Evolutionary conservation across 2,113 vertebrate species (phyloP), one percentile per base, ranked within the genome.

Genomic region (Ailurus styani): DNA sequence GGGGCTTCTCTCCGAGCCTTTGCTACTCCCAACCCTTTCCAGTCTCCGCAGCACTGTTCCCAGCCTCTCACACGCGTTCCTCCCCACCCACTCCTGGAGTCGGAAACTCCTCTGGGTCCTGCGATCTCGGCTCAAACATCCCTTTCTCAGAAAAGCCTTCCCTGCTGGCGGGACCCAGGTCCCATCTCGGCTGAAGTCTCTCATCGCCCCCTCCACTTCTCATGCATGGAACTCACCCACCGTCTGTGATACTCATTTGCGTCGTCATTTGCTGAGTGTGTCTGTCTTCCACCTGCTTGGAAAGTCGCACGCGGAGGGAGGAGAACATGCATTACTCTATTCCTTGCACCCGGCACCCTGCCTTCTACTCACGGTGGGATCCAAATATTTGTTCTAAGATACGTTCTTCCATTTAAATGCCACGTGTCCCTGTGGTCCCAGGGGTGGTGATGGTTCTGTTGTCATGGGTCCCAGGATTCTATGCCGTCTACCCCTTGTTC

Each of bases 341-440:
- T 50, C 27, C 31, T 6, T 79, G 47, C 11, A 87, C 12, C 40
- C 73, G 21, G 25, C 11, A 29, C n/a, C 55, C 17, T 54, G 20
- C 4, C 7, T 54, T 50, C 40, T 15, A 47, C 31, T 40, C 31
- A 29, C 3, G 6, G 21, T 52, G 60, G 47, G 54, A 64, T 47
- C 60, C n/a, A 54, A 75, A 40, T 83, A 57, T 60, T 45, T 95
- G 20, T 91, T 86, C 70, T 75, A 78, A n/a, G 40, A 72, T 45
- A 34, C 11, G 14, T 29, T 40, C 90, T 77, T 85, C 7, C 60
- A 18, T 73, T 82, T 40, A 81, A 50, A 68, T 29, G 37, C 40
- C 60, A 27, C 84, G 55, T 92, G 47, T 47, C 21, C 60, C 27
- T 70, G 34, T 70, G 45, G 40, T 78, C 68, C 21, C n/a, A 75